These are phyloP conservation scores for Eueremaeus valkanovi DNA, from an alignment of 2,888 invertebrate species.

Conservation along the genomic window DNA sequence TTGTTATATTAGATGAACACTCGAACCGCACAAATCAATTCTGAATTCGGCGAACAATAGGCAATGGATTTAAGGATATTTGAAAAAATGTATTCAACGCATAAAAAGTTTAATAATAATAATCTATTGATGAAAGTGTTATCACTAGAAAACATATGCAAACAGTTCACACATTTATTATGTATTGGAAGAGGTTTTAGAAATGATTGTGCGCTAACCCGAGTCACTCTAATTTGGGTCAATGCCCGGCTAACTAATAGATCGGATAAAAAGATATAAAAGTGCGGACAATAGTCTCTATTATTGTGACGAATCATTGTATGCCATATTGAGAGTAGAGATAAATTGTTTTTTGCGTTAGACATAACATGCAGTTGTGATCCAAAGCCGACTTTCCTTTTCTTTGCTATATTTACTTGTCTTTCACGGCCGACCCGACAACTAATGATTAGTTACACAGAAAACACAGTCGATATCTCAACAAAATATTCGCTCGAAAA, in stretches of 20 bases:
- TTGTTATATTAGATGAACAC: background rate
- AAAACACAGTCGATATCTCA: slow-evolving; percentile 8
- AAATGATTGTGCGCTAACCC: background rate
- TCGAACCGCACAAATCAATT: background rate
- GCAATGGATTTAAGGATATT: background rate
- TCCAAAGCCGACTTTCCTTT: background rate
- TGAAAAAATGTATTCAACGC: background rate
- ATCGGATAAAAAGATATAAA: background rate
- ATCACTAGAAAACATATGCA: slow-evolving; percentile 13
- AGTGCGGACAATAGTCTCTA: slow-evolving; percentile 4
- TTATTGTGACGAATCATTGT: background rate
- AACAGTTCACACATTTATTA: background rate
- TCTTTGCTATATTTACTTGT: slow-evolving; percentile 8
- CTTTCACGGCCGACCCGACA: background rate
- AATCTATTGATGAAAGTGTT: background rate
- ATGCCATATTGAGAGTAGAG: slow-evolving; percentile 9
- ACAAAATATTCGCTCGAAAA: background rate
- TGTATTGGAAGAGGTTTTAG: background rate
- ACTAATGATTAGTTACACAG: background rate
- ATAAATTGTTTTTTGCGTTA: slow-evolving; percentile 22
- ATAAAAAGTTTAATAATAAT: background rate
- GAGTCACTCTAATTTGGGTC: slow-evolving; percentile 18
- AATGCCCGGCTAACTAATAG: background rate
- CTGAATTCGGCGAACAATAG: background rate
- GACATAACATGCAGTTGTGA: slow-evolving; percentile 2